These are phyloP conservation scores for Polyploca ridens DNA, from an alignment of 2,888 invertebrate genomes.

Conservation along the genomic window DNA sequence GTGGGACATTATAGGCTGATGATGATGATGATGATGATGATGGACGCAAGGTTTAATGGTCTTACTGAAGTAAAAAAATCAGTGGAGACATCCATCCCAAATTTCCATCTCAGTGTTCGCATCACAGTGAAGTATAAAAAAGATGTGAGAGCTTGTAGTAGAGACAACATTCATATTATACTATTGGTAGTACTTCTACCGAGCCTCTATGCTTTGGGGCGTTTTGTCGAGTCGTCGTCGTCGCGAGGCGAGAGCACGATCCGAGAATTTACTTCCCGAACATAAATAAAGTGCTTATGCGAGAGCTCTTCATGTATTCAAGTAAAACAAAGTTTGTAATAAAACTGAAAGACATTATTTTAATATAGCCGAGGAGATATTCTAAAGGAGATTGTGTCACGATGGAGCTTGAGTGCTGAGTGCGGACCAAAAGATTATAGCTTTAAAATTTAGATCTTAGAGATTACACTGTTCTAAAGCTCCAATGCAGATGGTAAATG, in stretches of 20 bases:
- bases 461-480: background rate
- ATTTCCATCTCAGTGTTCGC: no score
- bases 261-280: conserved; percentile 18
- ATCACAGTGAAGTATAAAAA: background rate
- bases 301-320: conserved; percentile 28
- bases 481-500: background rate
- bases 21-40: no score
- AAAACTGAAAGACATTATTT: conserved; percentile 1
- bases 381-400: background rate
- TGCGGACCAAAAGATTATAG: background rate
- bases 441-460: background rate
- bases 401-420: background rate
- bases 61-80: no score
- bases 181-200: background rate
- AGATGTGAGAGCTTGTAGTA: background rate
- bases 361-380: background rate
- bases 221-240: background rate
- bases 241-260: background rate
- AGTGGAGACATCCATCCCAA: no score
- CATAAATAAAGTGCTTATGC: conserved; percentile 25
- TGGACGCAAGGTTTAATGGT: no score
- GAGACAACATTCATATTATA: background rate
- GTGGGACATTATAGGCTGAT: no score
- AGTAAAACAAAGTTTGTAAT: conserved; percentile 4
- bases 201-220: background rate